phyloP scores from a whole-genome alignment of 2,113 vertebrate species.

The Brienomyrus brachyistius region DNA sequence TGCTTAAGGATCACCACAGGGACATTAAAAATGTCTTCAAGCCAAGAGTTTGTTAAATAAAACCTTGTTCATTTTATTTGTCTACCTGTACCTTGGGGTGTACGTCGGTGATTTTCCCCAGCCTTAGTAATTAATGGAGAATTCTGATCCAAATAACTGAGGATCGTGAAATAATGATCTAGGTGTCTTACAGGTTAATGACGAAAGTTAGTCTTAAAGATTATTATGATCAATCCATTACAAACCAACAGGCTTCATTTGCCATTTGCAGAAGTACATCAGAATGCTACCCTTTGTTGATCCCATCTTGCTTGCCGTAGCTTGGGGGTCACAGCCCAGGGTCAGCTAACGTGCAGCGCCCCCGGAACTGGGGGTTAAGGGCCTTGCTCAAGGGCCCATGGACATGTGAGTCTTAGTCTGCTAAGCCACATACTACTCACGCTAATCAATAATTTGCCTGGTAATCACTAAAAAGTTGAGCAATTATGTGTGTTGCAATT shows the following conservation, averaged over 20 bases:
- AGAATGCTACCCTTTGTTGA: too few relatives aligned
- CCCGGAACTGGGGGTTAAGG: too few relatives aligned
- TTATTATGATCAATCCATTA: background rate
- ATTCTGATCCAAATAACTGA: background rate
- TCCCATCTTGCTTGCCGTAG: too few relatives aligned
- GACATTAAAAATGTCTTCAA: background rate
- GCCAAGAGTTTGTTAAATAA: background rate
- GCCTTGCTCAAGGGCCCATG: too few relatives aligned
- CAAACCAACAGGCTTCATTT: too few relatives aligned
- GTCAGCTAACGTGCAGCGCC: too few relatives aligned
- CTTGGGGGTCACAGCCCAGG: too few relatives aligned
- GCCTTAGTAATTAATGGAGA: too few relatives aligned
- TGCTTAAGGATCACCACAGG: background rate
- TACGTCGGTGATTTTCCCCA: too few relatives aligned
- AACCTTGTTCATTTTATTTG: background rate
- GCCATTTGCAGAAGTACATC: too few relatives aligned
- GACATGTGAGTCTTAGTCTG: too few relatives aligned
- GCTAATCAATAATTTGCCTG: background rate
- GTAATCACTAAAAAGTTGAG: background rate
- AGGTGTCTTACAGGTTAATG: background rate
- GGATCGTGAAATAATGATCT: background rate
- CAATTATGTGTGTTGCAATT: background rate
- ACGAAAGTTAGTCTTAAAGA: background rate
- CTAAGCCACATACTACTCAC: too few relatives aligned
- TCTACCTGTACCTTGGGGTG: background rate